Evolutionary conservation across 35 echinoderm and acorn worm species (phyloP), one percentile per base, ranked within the genome.

Genomic region (Patiria miniata): DNA sequence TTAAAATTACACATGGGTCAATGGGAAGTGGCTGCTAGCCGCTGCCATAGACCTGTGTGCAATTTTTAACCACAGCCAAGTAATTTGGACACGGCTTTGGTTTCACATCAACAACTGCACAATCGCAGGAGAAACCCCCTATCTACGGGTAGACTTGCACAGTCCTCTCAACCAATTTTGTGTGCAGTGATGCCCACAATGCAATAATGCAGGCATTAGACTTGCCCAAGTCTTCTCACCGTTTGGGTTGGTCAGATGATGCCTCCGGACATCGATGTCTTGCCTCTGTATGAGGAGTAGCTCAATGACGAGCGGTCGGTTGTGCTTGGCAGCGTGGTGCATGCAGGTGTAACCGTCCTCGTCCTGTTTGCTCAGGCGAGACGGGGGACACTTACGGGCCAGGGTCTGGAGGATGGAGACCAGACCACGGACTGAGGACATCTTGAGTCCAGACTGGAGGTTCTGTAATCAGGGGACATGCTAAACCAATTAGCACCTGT

Each of bases 371-470:
- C 89, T 83, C 1, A 95, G 77, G 12, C 89, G 81, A 12, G 96
- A 91, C 0, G 89, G 85, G 26, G 92, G 84, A 53, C 89, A 92
- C 88, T 94, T 98, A 12, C 93, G 85, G 51, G 92, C 96, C 51
- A 99, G 90, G 17, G 96, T 99, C 82, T 94, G 86, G 22, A 99
- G 91, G 6, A 94, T 84, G 32, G 93, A 94, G 56, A 94, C 93
- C 8, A 95, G 34, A 15, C 96, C 96, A 7, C 96, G 50, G 19
- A 90, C 73, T 3, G 89, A 89, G 19, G 93, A 94, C 68, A 88
- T 81, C 83, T 86, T 83, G 17, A 99, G 87, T 9, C 92, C 96
- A 51, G 83, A 82, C 83, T 99, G 96, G 39, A 94, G 77, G 79
- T 94, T 92, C 96, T 99, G 36, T 39, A 26, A 1, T 12, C 4